Percentiles rank a stretch among this genome's conserved stretches.
These are phyloP conservation scores for Dastarcus helophoroides DNA, from an alignment of 2,888 invertebrate genomes.

Conservation along the genomic window DNA sequence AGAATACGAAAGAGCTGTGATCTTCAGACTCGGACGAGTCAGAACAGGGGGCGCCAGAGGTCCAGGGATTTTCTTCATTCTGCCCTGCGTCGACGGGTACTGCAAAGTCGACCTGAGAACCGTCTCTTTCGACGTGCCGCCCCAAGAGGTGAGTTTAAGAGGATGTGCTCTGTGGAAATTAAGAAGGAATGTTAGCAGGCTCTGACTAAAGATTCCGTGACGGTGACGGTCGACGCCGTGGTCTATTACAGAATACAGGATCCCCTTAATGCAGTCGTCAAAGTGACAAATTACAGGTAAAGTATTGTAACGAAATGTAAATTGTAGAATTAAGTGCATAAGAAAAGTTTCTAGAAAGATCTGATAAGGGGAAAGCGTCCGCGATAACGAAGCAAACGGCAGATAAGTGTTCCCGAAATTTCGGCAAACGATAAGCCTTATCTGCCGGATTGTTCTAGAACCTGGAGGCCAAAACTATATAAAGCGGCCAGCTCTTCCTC, in stretches of 20 bases:
- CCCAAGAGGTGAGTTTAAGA: constrained; percentile 80
- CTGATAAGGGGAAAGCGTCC: no score
- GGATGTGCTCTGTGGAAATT: no score
- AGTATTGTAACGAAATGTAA: neutral
- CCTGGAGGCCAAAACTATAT: no score
- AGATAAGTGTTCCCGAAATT: no score
- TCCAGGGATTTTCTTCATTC: constrained; percentile 85
- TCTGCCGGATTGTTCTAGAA: no score
- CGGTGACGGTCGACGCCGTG: constrained; percentile 86
- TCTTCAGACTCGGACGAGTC: constrained; percentile 75
- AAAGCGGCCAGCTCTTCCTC: no score
- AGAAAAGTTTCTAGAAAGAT: no score
- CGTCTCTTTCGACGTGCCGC: constrained; percentile 91
- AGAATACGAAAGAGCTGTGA: constrained; percentile 80
- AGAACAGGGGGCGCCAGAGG: constrained; percentile 66
- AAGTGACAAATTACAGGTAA: constrained; percentile 63
- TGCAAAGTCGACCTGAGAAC: constrained; percentile 87
- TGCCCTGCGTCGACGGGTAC: constrained; percentile 90
- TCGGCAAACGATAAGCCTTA: no score
- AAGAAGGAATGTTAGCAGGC: constrained; percentile 57
- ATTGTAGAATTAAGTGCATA: no score
- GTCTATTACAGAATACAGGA: constrained; percentile 75
- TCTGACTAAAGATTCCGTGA: constrained; percentile 87
- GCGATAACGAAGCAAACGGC: no score
- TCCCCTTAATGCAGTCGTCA: constrained; percentile 63